Base-by-base conservation (phyloP, 2,113 vertebrate species). In the Passer montanus region DNA sequence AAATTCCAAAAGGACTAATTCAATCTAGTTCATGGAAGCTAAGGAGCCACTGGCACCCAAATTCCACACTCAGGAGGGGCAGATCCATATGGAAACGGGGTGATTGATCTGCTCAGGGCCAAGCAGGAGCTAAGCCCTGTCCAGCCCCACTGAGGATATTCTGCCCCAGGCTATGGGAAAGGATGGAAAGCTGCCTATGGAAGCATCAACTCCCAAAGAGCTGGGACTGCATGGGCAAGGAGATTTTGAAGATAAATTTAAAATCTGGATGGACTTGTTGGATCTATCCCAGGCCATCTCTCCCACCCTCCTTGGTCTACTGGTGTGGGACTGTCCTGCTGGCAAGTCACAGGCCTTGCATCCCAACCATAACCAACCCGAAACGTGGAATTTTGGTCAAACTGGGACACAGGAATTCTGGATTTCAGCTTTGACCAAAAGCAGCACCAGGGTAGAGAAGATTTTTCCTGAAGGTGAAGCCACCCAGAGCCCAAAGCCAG, bases 41-140 rank as follows among this genome's bases (percentile, higher is more conserved):
- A 14, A 11, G 44, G 35, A 72, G 23, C 17, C 21, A 35, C 49
- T 69, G 37, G 55, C 59, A 81, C 17, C 11, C 0, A 2, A 72
- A 70, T 41, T 13, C 18, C 43, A 23, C 0, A 0, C 9, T 55
- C n/a, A 43, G 46, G 44, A 59, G 15, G 11, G 22, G 8, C 33
- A 59, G 44, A 75, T n/a, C 15, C 46, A 46, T 27, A 15, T 3
- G 44, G 68, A 55, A 56, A 69, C 7, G 6, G 3, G 13, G 10
- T 4, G 66, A 60, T 15, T 52, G 75, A 66, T 37, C 17, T 60
- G 41, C 41, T 27, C n/a, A n/a, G 44, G 24, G 16, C n/a, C 44
- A 37, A 21, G 50, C 4, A 53, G 43, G 24, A 77, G 31, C 14
- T 13, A 22, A 44, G 23, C 15, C 10, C 24, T 33, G 3, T 5